Evolutionary conservation across 2,797 vertebrate species (phyloP), one percentile per base, ranked within the genome.

Genomic region (Malurus splendens): DNA sequence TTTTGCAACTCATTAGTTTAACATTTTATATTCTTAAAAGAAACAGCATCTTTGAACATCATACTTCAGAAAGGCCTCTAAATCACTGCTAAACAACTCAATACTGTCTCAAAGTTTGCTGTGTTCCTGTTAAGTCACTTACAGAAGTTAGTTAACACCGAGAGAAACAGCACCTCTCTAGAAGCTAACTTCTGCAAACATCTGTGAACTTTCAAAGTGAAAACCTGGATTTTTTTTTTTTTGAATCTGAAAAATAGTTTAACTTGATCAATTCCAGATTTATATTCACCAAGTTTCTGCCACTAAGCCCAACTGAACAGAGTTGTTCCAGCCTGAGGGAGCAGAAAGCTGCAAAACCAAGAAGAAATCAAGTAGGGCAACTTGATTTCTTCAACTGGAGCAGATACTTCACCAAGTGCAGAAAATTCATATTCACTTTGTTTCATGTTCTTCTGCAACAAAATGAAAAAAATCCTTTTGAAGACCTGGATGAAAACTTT

Each of bases 361-460:
- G 59, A 93, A 93, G 87, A 93, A 90, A 95, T 90, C 83, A 93
- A 94, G 72, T 38, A 67, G 3, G 50, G 10, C 32, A 74, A 86
- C 94, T 81, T 77, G 70, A 82, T 85, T 90, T 78, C 76, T 94
- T 94, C 77, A 78, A 78, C 71, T 72, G 70, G 67, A 94, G 36
- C 56, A 84, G 72, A 88, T 86, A 93, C 78, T 93, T 94, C 83
- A 92, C 81, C 89, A 92, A 90, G 51, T 51, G 86, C 7, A 94
- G 83, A 86, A 89, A 92, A 93, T 82, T 56, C 80, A 66, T 38
- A 84, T 81, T 88, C 77, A 79, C 50, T 93, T 89, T 82, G 52
- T 82, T 67, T 91, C 75, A 47, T 36, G 38, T 18, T 90, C 68
- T 77, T 88, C 78, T 86, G 86, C 77, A 89, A 86, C 14, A 83